Percentiles rank a stretch among this genome's conserved stretches.
phyloP scores from a whole-genome alignment of 2,888 invertebrate genomes.

The Drosophila maculinotata region DNA sequence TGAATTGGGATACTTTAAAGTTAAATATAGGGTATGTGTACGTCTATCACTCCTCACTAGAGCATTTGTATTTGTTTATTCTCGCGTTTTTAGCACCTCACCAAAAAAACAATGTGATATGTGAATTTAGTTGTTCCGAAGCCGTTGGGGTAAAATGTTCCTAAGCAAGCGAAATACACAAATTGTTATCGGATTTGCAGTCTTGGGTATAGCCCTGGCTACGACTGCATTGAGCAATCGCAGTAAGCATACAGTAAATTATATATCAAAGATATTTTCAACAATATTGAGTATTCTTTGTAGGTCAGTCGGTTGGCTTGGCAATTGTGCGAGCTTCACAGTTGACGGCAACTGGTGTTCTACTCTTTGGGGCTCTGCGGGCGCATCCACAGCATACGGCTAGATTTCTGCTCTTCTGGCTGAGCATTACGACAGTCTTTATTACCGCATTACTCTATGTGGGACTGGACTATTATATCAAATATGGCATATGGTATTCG shows the following conservation, averaged over 20 bases:
- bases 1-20: too few species aligned
- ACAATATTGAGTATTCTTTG: neutral
- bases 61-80: neutral
- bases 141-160: neutral
- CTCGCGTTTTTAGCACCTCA: neutral
- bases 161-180: neutral
- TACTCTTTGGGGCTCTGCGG: constrained; percentile 7
- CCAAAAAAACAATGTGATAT: neutral
- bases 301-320: neutral
- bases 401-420: constrained; percentile 12
- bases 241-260: neutral
- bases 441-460: neutral
- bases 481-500: neutral
- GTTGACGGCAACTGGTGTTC: neutral
- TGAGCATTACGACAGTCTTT: neutral
- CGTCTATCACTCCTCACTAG: neutral
- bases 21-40: neutral
- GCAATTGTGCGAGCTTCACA: neutral
- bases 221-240: neutral
- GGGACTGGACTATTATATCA: neutral
- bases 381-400: constrained; percentile 13
- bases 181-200: neutral
- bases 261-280: too few species aligned
- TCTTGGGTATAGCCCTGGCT: neutral
- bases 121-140: neutral